phyloP scores from a whole-genome alignment of 2,113 vertebrate genomes.

The Microtus montanus region DNA sequence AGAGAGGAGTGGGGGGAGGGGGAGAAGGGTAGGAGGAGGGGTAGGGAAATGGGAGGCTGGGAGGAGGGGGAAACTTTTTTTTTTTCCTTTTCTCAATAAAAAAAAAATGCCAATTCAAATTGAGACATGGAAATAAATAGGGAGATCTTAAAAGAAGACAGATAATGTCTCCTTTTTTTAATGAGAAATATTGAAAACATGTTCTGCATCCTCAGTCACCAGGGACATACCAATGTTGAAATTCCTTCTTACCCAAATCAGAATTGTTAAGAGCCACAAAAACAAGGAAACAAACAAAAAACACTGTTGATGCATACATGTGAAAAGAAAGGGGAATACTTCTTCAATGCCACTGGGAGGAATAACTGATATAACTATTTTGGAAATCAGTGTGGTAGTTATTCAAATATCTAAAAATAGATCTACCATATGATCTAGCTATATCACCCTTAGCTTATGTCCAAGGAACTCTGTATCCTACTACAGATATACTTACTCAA shows the following conservation, averaged over 20 bases:
- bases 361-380: not conserved
- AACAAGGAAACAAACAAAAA: not conserved
- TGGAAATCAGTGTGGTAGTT: not conserved
- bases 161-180: not conserved
- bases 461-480: not conserved
- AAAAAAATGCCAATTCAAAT: not conserved
- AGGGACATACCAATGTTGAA: not conserved
- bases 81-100: no score
- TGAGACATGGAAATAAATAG: not conserved
- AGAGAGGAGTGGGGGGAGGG: no score
- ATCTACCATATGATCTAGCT: not conserved
- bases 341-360: not conserved
- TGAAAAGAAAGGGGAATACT: accelerated
- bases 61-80: no score
- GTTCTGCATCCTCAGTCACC: not conserved
- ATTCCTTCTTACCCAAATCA: not conserved
- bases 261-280: not conserved
- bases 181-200: not conserved
- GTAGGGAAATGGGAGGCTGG: no score
- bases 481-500: not conserved
- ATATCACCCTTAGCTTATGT: not conserved
- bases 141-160: not conserved
- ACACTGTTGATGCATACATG: not conserved
- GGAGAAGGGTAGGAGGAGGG: no score
- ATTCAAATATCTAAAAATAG: not conserved